A percentile compares a stretch with the other conserved stretches of the same genome.
Evolutionary conservation across 2,888 invertebrate genomes (phyloP).

Genomic region (Allolobophora icterica): DNA sequence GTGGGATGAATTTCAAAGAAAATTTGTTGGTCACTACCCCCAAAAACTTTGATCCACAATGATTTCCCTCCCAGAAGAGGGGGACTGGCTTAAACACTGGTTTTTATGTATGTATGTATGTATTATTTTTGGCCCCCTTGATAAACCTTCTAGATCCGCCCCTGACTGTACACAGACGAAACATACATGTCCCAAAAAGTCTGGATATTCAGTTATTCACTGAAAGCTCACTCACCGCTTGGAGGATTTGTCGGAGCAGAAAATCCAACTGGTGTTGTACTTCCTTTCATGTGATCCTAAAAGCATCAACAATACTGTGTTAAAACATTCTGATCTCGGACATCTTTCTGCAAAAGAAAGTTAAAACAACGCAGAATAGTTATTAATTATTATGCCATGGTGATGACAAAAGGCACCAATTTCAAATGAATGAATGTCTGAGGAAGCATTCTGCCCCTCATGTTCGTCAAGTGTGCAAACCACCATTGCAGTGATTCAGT

Average conservation of each 20-base stretch:
- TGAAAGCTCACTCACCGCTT: not conserved
- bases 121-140: too few relatives aligned
- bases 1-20: too few relatives aligned
- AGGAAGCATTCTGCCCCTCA: not conserved
- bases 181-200: not conserved
- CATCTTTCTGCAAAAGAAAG: not conserved
- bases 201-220: not conserved
- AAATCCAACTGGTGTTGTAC: not conserved
- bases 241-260: not conserved
- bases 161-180: not conserved
- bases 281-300: not conserved
- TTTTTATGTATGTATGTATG: too few relatives aligned
- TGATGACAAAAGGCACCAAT: not conserved
- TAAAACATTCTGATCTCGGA: not conserved
- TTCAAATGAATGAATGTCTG: not conserved
- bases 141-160: too few relatives aligned
- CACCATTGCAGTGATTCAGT: not conserved
- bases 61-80: too few relatives aligned
- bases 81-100: too few relatives aligned
- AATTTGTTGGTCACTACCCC: too few relatives aligned
- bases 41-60: too few relatives aligned
- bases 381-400: not conserved
- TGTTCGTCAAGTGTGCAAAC: not conserved
- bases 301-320: not conserved
- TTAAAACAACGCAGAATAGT: not conserved